Base-by-base conservation (phyloP, 2,113 vertebrate genomes). In the Albula glossodonta region DNA sequence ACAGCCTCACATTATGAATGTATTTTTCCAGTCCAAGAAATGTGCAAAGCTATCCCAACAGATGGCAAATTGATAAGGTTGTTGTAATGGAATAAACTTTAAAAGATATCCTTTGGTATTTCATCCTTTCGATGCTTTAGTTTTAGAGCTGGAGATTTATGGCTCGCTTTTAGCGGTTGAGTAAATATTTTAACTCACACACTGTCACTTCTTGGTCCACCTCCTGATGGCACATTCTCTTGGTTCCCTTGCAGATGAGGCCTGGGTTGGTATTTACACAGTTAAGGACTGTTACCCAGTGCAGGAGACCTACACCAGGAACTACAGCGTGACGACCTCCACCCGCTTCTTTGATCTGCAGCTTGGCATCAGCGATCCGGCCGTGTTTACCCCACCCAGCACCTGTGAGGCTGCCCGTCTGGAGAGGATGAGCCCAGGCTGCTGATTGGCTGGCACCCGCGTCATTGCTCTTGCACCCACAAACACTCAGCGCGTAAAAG, bases 261-360 rank as follows among this genome's bases (percentile, higher is more conserved):
- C 94, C n/a, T 97, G 96, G 96, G 93, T 97, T 0, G 96, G 96
- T 0, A 89, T 96, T 90, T 97, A 97, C 85, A 97, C 96, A 0
- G 90, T 94, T 89, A 95, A 96, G 53, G 96, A 97, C 89, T 97
- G 96, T 87, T 97, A 96, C 51, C 96, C 96, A 0, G 95, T 97
- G 0, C 95, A 96, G 87, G 96, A 97, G 91, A 97, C 94, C 83
- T 95, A 96, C 48, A 96, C 90, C 0, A 95, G 88, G 89, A 97
- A 96, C 90, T 95, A 93, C 91, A 96, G 93, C 0, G 94, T 96
- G 87, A 92, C 96, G 0, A 91, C 95, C 77, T 96, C 96, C 77
- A 96, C 92, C 0, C 93, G 95, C 5, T 97, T 97, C 90, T 97
- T 96, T n/a, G 96, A 97, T 85, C 91, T 97, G n/a, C 91, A 94